These are phyloP conservation scores for Staurois parvus DNA, from an alignment of 2,797 vertebrate genomes.

Conservation along the genomic window DNA sequence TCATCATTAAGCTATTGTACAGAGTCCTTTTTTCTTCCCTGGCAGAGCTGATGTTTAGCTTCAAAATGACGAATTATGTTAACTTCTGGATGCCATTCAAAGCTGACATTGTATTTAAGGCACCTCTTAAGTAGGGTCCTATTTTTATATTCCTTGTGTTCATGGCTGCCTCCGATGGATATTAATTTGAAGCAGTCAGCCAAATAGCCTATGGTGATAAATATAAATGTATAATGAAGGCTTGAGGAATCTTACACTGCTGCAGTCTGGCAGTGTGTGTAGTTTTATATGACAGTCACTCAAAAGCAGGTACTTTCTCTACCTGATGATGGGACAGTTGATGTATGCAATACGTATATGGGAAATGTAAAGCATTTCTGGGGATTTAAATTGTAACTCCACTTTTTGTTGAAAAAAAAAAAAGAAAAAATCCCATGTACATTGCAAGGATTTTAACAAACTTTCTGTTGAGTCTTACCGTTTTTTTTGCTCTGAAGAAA, in stretches of 20 bases:
- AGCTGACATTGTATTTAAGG: slow-evolving; percentile 23
- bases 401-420: no score
- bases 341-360: not conserved
- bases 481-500: no score
- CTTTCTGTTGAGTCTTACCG: no score
- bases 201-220: slow-evolving; percentile 24
- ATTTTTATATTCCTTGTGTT: slow-evolving; percentile 23
- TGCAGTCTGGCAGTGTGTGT: not conserved
- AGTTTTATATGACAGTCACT: not conserved
- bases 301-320: not conserved
- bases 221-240: not conserved
- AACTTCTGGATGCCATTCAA: slow-evolving; percentile 34
- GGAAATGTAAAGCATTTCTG: not conserved
- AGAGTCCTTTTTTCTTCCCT: not conserved
- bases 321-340: not conserved
- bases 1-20: slow-evolving; percentile 18
- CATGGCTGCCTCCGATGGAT: slow-evolving; percentile 5
- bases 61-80: slow-evolving; percentile 6
- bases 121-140: slow-evolving; percentile 28
- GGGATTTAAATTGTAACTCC: no score
- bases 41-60: not conserved
- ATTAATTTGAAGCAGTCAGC: slow-evolving; percentile 10
- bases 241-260: not conserved
- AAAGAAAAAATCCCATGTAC: no score
- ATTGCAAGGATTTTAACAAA: no score